These are phyloP conservation scores for Ceuthmochares aereus DNA, from an alignment of 2,113 vertebrate genomes.

Conservation along the genomic window DNA sequence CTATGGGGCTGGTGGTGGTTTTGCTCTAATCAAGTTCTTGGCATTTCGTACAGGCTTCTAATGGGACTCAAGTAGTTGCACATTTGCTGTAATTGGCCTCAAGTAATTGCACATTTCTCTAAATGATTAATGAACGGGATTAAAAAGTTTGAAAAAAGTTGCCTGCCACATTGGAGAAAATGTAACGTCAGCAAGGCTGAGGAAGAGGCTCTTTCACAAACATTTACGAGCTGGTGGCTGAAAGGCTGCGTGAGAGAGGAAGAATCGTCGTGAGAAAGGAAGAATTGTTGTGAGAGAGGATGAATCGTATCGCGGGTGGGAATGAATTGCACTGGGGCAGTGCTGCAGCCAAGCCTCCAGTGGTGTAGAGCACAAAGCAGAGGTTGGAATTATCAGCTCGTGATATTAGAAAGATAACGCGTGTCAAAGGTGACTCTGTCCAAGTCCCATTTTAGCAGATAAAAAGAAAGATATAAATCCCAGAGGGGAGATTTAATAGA, in stretches of 20 bases:
- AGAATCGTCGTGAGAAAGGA: background rate
- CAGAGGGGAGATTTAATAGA: accelerated
- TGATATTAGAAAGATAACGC: background rate
- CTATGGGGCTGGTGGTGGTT: slow-evolving; percentile 40
- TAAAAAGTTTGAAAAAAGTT: slow-evolving; percentile 18
- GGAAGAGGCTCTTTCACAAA: background rate
- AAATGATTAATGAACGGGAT: slow-evolving; percentile 61
- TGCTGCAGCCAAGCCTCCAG: accelerated
- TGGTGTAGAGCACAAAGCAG: background rate
- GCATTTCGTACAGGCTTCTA: slow-evolving; percentile 52
- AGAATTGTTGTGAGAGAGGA: accelerated
- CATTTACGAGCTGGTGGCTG: background rate
- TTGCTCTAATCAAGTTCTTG: slow-evolving; percentile 67
- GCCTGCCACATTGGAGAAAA: background rate
- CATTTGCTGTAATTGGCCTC: slow-evolving; percentile 65
- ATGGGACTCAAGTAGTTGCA: slow-evolving; percentile 67
- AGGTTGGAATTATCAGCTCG: background rate
- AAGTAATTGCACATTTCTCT: slow-evolving; percentile 69
- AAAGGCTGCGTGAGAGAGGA: accelerated
- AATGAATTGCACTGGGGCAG: background rate
- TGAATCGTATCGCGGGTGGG: accelerated
- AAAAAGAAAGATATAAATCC: background rate
- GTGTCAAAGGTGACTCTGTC: background rate
- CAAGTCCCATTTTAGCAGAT: background rate
- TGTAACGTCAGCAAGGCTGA: background rate